Conservation (phyloP, 2,888 invertebrate genomes). For the Hypercompe scribonia region DNA sequence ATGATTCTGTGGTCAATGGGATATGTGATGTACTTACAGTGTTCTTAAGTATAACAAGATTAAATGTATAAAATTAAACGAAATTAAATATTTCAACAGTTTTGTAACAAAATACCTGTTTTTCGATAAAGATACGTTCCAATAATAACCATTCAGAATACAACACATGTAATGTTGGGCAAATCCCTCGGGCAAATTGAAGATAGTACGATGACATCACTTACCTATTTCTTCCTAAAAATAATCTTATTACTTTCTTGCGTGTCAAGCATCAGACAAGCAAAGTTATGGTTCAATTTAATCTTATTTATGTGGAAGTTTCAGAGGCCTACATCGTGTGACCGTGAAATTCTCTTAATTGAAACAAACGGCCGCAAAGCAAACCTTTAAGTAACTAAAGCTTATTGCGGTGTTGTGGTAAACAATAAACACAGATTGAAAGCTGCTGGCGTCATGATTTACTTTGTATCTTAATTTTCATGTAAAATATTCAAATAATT, state of each 20-base stretch:
- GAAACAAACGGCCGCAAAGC: slow-evolving; percentile 34
- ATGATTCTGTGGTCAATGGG: too few species aligned
- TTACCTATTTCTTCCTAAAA: not conserved
- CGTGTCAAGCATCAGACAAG: slow-evolving; percentile 3
- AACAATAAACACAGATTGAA: slow-evolving; percentile 44
- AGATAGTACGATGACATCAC: not conserved
- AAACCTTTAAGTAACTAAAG: slow-evolving; percentile 42
- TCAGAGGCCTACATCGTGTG: slow-evolving; percentile 14
- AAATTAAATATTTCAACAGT: not conserved
- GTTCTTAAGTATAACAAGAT: too few species aligned
- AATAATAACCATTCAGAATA: not conserved
- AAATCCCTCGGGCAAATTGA: not conserved
- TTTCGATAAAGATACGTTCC: not conserved
- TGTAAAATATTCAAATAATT: not conserved
- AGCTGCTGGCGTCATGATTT: slow-evolving; percentile 16
- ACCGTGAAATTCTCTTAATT: slow-evolving; percentile 38
- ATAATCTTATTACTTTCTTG: slow-evolving; percentile 1
- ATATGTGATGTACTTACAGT: too few species aligned
- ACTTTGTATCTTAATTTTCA: not conserved
- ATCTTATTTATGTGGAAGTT: slow-evolving; percentile 17
- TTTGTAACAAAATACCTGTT: too few species aligned
- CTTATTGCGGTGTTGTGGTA: slow-evolving; percentile 29
- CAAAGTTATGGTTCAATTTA: slow-evolving; percentile 7
- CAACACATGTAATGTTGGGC: not conserved
- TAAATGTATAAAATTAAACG: too few species aligned